phyloP scores from a whole-genome alignment of 2,113 vertebrate species.

The Aythya baeri region DNA sequence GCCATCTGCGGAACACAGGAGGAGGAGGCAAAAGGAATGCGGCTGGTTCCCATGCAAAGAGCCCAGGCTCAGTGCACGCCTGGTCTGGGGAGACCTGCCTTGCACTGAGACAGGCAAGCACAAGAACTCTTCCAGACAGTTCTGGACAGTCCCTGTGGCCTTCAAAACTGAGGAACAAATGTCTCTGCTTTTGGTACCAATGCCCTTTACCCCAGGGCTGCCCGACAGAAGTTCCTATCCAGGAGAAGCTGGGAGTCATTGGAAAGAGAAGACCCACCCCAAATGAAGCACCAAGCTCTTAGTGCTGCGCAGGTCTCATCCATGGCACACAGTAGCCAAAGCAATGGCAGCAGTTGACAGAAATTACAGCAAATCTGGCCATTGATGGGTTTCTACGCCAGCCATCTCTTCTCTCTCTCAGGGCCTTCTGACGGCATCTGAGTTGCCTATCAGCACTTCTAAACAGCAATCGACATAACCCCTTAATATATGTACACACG shows the following conservation, averaged over 20 bases:
- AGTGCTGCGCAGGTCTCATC: neutral
- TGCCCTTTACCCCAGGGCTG: too few relatives aligned
- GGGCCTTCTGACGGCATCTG: neutral
- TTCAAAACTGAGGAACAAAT: too few relatives aligned
- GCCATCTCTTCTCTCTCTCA: neutral
- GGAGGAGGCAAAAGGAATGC: neutral
- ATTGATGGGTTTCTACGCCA: neutral
- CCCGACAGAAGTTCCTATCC: too few relatives aligned
- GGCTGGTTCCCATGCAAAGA: neutral
- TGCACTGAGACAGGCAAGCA: neutral
- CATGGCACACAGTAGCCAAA: neutral
- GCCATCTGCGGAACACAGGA: neutral
- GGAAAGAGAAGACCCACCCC: neutral
- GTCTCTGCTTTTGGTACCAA: too few relatives aligned
- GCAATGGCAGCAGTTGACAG: neutral
- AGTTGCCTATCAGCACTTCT: neutral
- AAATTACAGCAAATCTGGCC: neutral
- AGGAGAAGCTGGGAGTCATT: too few relatives aligned
- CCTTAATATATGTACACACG: accelerated
- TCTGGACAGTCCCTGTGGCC: too few relatives aligned
- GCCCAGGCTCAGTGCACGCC: too few relatives aligned
- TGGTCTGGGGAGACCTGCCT: neutral
- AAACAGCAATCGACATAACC: neutral
- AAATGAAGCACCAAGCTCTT: neutral
- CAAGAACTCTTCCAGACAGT: neutral